Base-by-base conservation (phyloP, 2,888 invertebrate species). In the Bugula neritina region DNA sequence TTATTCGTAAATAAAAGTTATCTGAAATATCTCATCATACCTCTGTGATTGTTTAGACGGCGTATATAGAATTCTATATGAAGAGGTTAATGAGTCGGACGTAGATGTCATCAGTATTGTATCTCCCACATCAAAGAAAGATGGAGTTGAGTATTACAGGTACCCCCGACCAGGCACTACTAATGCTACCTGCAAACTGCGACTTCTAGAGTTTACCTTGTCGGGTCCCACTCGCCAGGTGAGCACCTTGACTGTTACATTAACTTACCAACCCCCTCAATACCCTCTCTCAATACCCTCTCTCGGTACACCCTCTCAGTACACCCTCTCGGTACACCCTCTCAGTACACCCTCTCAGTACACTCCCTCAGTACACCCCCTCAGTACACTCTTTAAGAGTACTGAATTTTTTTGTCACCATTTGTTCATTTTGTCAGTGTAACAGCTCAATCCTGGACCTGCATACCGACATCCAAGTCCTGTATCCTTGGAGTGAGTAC, bases 401-500 rank as follows among this genome's bases (percentile, higher is more conserved):
- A n/a, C n/a, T n/a, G n/a, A n/a, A n/a, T n/a, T n/a, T n/a, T n/a
- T n/a, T n/a, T n/a, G n/a, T n/a, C n/a, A n/a, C n/a, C n/a, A n/a
- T n/a, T n/a, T n/a, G n/a, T n/a, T n/a, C n/a, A n/a, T n/a, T n/a
- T 63, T 63, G 63, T 63, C 27, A 31, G 27, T 63, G 31, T n/a
- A 25, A 21, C 17, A 17, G 29, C 31, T 63, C 63, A 21, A 63
- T 63, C 17, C 63, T 63, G 2, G 63, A 63, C n/a, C 5, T 63
- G 63, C 21, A 31, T 3, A 31, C 25, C n/a, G 75, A 80, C 1
- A 72, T 83, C 35, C 71, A 73, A 69, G 89, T 90, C 72, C 88
- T 92, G 74, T 94, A 94, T 82, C 92, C 94, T 0, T 93, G 93
- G 92, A 90, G 92, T 86, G 98, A 99, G 81, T 99, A 99, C 85